A percentile compares a stretch with the other conserved stretches of the same genome.
Conservation (phyloP, 2,113 vertebrate genomes). For the Oryzias javanicus region DNA sequence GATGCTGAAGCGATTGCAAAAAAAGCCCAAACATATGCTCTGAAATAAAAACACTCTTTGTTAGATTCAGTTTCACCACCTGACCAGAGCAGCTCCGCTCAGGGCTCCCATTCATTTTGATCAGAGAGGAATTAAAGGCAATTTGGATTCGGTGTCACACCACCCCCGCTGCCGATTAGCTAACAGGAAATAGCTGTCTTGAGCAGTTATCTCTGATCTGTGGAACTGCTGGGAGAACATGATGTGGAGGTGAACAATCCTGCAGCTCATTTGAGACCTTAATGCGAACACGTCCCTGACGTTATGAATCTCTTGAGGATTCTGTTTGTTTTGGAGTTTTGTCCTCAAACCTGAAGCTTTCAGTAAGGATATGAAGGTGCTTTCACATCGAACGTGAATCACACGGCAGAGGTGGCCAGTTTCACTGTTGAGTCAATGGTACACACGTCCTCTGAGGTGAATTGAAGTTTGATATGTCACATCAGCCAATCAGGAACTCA, state of each 20-base stretch:
- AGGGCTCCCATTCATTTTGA: slow-evolving; percentile 36
- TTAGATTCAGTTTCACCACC: slow-evolving; percentile 63
- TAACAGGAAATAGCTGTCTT: slow-evolving; percentile 49
- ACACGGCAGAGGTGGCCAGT: no score
- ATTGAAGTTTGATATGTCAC: no score
- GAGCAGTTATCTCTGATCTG: slow-evolving; percentile 43
- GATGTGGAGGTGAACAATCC: background rate
- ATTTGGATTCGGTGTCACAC: slow-evolving; percentile 54
- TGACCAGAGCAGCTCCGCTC: slow-evolving; percentile 28
- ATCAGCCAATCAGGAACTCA: no score
- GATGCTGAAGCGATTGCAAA: slow-evolving; percentile 62
- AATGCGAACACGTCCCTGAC: no score
- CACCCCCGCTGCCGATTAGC: slow-evolving; percentile 41
- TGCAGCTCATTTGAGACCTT: slow-evolving; percentile 6
- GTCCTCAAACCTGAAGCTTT: no score
- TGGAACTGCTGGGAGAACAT: slow-evolving; percentile 14
- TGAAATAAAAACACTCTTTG: slow-evolving; percentile 50
- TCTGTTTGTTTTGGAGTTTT: no score
- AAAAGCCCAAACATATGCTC: slow-evolving; percentile 21
- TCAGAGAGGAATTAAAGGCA: slow-evolving; percentile 52
- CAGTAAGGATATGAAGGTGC: no score
- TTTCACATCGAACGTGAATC: no score
- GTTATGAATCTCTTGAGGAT: no score
- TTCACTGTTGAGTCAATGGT: no score
- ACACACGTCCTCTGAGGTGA: no score